Base-by-base conservation (phyloP, 2,888 invertebrate species). In the Caenorhabditis sp. region DNA sequence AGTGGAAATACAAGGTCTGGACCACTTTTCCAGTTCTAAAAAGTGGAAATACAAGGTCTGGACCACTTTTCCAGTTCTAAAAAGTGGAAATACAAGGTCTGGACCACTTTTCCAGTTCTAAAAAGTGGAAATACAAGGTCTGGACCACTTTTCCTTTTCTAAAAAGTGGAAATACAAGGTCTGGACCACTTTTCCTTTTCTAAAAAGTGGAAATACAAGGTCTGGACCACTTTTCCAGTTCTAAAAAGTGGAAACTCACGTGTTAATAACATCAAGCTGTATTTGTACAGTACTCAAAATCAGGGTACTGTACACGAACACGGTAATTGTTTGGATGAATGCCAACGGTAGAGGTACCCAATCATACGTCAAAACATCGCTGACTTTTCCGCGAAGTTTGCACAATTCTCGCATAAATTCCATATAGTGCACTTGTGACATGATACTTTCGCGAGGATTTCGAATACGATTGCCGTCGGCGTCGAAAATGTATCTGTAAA, bases 321-420 rank as follows among this genome's bases (percentile, higher is more conserved):
- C 58, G 1, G 68, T 70, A 10, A 74, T 57, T 1, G 62, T 61
- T 24, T 74, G 69, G 31, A 70, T 62, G 12, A 71, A 57, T 1
- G 76, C 77, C 24, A 81, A 43, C n/a, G 80, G 80, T n/a, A 78
- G 54, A n/a, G 80, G 80, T 0, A 81, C 77, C 76, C 78, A 81
- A 51, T 81, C 80, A 57, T 67, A 81, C 5, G 75, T 64, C 12
- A 78, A 37, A 26, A 81, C 63, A 51, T 81, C 78, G 1, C 78
- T 72, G 5, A 78, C 58, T 53, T 65, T 58, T 17, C 69, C 66
- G n/a, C 78, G 68, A 23, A 71, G 21, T 12, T 58, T 66, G 26
- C 36, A 36, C 51, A 61, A 62, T 59, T 71, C 71, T 1, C 19
- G 49, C 24, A 78, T 62, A 31, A 72, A 71, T 54, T 64, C 65